A percentile compares a stretch with the other conserved stretches of the same genome.
These are phyloP conservation scores for Melanostigma gelatinosum DNA, from an alignment of 2,113 vertebrate genomes.

Conservation along the genomic window DNA sequence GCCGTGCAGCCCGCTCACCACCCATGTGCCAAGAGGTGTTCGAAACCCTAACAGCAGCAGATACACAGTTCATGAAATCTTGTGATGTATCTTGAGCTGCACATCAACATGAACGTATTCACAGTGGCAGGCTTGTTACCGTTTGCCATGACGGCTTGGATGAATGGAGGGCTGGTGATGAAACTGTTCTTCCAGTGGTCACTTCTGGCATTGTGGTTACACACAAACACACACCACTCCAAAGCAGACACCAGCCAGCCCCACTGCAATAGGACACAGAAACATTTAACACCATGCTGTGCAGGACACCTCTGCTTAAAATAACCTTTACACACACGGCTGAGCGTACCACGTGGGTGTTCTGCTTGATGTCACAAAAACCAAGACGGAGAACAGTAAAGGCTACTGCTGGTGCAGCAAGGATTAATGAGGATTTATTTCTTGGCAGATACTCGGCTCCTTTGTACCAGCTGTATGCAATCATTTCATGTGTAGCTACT, in stretches of 20 bases:
- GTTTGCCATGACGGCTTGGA: conserved; percentile 79
- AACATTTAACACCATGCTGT: neutral
- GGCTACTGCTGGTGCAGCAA: neutral
- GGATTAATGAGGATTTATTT: neutral
- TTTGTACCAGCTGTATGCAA: neutral
- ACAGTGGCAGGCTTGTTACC: conserved; percentile 49
- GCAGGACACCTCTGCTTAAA: neutral
- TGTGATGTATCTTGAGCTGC: neutral
- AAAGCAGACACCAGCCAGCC: conserved; percentile 78
- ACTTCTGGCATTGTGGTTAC: conserved; percentile 75
- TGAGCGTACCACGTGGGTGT: neutral
- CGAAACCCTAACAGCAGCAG: conserved; percentile 57
- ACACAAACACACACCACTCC: conserved; percentile 83
- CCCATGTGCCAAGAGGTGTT: conserved; percentile 69
- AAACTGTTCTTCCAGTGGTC: conserved; percentile 78
- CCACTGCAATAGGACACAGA: conserved; percentile 54
- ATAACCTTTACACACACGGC: neutral
- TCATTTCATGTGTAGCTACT: neutral
- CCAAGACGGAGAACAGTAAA: neutral
- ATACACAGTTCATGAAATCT: neutral
- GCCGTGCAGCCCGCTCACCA: conserved; percentile 73
- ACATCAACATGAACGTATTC: neutral
- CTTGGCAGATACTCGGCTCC: neutral
- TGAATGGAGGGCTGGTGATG: conserved; percentile 57
- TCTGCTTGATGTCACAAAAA: neutral